Evolutionary conservation across 1,140 invertebrate species (phyloP), one percentile per base, ranked within the genome.

Genomic region (Drosophila tsacasi): DNA sequence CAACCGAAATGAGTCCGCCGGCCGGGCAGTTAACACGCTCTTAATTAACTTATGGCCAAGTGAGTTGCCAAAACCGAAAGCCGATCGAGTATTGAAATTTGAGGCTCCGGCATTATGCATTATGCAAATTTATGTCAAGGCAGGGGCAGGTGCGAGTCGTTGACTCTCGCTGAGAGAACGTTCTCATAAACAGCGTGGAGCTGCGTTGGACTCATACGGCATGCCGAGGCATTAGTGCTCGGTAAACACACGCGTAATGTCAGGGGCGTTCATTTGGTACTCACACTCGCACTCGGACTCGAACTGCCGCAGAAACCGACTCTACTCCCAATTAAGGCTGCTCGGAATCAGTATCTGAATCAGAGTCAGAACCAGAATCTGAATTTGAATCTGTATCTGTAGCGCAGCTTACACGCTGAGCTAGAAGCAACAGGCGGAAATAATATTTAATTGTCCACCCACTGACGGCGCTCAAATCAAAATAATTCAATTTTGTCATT

Each of bases 401-500:
- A 25, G 21, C 19, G 30, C 21, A 10, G 64, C 64, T 39, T 37
- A 37, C 67, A 52, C 32, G 67, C 69, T 74, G 68, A 21, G 49
- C 32, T 42, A 39, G 44, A 64, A 68, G 42, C 82, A 81, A 25
- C 64, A 78, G 76, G 81, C 84, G 85, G 85, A 89, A 90, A 89
- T 89, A 74, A 90, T 73, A 89, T 90, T 90, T 89, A 89, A 89
- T 89, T 89, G 85, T 89, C 85, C 85, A 89, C 83, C 78, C 83
- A 87, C 89, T 76, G 78, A 65, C 89, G 74, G 80, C 81, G 74
- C 65, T 87, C 81, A 91, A 91, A 84, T 91, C 81, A 91, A 91
- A 91, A 83, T 89, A 91, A 87, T 91, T 91, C 79, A 91, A 91
- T 91, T 91, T 81, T 87, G 81, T 87, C 89, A 91, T 91, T 74